Base-by-base conservation (phyloP, 2,113 vertebrate species). In the Python bivittatus region DNA sequence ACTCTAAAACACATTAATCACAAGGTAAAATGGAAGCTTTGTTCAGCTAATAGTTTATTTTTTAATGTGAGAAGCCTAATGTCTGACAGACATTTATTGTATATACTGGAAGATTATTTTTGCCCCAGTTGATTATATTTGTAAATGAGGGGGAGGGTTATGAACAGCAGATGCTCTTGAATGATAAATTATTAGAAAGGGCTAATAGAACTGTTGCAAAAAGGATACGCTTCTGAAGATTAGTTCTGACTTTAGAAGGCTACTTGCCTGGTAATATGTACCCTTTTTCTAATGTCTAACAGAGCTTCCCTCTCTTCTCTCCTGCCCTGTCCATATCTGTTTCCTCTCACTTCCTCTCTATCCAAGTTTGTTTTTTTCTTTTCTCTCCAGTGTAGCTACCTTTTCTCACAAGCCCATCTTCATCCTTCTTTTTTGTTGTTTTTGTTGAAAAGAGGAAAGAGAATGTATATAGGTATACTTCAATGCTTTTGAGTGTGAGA, bases 1-100 rank as follows among this genome's bases (percentile, higher is more conserved):
- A 99, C 99, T 33, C 96, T 99, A 95, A 99, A 99, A 58, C 99
- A 99, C 96, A 99, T 99, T 96, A 98, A 96, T 72, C 99, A 99
- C 97, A 99, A 99, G 98, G 99, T 99, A 97, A 97, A 96, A 94
- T 23, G 86, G 57, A 95, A 83, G 48, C 93, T 83, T 61, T 89
- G 4, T 92, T 92, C 93, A 57, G 57, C 20, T 56, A 33, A 17
- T 72, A 89, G 33, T 86, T 86, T 54, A 12, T 54, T 48, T 60
- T 57, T 0, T 79, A 27, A 91, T 95, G 1, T 92, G 83, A 95
- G 95, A 93, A 52, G 48, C 29, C 64, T 86, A 94, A 90, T 86
- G 90, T 87, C 88, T 1, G 61, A 12, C 9, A 94, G 61, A 12
- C 8, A 94, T 42, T 93, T 96, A 53, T 94, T 94, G 42, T 88